Percentiles rank a stretch among this genome's conserved stretches.
Evolutionary conservation across 2,888 invertebrate genomes (phyloP).

Genomic region (Rhingia campestris): DNA sequence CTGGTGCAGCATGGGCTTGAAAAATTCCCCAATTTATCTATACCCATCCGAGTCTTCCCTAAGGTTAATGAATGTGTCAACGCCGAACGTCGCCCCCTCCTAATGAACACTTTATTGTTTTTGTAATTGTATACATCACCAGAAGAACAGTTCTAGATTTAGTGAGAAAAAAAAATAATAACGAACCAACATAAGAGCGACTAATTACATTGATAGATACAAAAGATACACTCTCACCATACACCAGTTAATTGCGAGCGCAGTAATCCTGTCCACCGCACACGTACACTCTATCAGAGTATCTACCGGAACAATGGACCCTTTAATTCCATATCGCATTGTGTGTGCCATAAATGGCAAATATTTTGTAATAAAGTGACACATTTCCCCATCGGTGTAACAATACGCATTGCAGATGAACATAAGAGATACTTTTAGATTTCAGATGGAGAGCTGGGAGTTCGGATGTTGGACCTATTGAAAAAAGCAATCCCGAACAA

Average conservation of each 20-base stretch:
- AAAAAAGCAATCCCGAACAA: constrained; percentile 59
- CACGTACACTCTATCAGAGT: constrained; percentile 29
- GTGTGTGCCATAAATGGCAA: constrained; percentile 72
- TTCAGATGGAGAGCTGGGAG: no score
- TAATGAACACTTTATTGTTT: constrained; percentile 32
- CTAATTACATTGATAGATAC: constrained; percentile 23
- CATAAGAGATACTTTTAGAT: constrained; percentile 40
- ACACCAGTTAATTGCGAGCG: constrained; percentile 1
- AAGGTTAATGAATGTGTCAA: constrained; percentile 71
- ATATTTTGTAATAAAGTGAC: constrained; percentile 73
- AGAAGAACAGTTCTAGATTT: constrained; percentile 56
- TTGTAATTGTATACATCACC: constrained; percentile 27
- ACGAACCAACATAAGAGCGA: constrained; percentile 1
- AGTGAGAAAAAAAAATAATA: constrained; percentile 45
- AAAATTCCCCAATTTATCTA: constrained; percentile 70
- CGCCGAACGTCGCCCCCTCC: constrained; percentile 24
- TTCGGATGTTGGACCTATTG: constrained; percentile 37
- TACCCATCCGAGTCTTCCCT: background rate
- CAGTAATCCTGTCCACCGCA: constrained; percentile 30
- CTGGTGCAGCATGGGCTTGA: constrained; percentile 10
- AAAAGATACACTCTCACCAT: constrained; percentile 26
- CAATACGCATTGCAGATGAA: constrained; percentile 74
- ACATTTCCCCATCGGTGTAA: constrained; percentile 70
- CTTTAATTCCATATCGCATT: constrained; percentile 66
- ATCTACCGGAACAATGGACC: constrained; percentile 59